Evolutionary conservation across 2,888 invertebrate genomes (phyloP).

Genomic region (Mycalesis mineus): DNA sequence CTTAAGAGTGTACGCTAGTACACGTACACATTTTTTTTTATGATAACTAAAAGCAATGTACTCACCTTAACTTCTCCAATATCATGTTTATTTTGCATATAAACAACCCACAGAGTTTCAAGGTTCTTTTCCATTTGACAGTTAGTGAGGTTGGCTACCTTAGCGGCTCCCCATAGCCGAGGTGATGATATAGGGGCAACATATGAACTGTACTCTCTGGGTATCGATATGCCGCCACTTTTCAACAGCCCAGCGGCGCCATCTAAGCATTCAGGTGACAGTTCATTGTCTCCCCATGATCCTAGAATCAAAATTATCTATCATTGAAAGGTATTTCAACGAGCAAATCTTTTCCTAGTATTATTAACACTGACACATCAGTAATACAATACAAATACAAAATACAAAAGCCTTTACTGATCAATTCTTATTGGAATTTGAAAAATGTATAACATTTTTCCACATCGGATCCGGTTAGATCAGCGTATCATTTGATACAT

Average conservation of each 20-base stretch:
- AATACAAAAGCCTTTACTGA: no score
- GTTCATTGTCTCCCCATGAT: constrained; percentile 99
- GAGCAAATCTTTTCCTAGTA: no score
- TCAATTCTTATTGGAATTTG: no score
- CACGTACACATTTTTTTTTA: no score
- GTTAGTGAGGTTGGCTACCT: constrained; percentile 43
- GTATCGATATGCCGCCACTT: constrained; percentile 94
- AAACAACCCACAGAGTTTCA: constrained; percentile 96
- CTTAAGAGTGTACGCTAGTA: no score
- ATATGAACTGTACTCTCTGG: constrained; percentile 90
- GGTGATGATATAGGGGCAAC: constrained; percentile 95
- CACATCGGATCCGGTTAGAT: no score
- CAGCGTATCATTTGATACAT: no score
- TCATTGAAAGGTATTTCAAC: neutral
- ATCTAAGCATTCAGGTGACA: constrained; percentile 98
- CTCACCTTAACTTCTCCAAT: constrained; percentile 81
- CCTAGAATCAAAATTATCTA: constrained; percentile 54
- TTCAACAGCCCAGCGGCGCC: constrained; percentile 93
- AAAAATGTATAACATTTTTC: no score
- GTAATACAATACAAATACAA: no score
- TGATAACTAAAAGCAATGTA: neutral
- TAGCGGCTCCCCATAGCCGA: constrained; percentile 89
- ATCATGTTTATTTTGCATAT: constrained; percentile 89
- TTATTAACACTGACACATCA: no score
- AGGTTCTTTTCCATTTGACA: constrained; percentile 59